phyloP scores from a whole-genome alignment of 2,888 invertebrate genomes.

The Callinectes sapidus region DNA sequence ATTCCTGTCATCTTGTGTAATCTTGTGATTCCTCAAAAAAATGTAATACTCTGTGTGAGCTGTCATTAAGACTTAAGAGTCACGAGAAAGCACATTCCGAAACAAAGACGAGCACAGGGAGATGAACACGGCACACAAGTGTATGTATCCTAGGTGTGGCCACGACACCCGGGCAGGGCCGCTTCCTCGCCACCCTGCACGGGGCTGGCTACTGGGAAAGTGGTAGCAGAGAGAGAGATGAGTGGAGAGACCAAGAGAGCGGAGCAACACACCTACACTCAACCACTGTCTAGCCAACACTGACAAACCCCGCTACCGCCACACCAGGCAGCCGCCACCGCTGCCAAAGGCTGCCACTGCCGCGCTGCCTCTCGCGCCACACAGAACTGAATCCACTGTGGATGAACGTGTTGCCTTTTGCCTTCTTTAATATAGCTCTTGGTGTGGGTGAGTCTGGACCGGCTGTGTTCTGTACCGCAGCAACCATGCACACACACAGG shows the following conservation, averaged over 20 bases:
- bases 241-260: slow-evolving; percentile 42
- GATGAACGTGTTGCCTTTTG: slow-evolving; percentile 26
- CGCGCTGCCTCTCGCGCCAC: slow-evolving; percentile 26
- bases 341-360: slow-evolving; percentile 37
- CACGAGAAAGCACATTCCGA: slow-evolving; percentile 36
- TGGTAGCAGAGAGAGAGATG: slow-evolving; percentile 39
- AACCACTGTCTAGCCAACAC: slow-evolving; percentile 26
- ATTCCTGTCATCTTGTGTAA: slow-evolving; percentile 27
- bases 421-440: background rate
- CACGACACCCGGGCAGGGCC: slow-evolving; percentile 18
- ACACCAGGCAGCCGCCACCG: slow-evolving; percentile 26
- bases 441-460: background rate
- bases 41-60: slow-evolving; percentile 21
- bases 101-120: slow-evolving; percentile 32
- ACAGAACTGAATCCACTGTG: slow-evolving; percentile 1
- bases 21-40: slow-evolving; percentile 25
- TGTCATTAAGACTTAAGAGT: slow-evolving; percentile 24
- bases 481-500: background rate
- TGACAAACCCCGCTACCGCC: slow-evolving; percentile 18
- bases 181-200: slow-evolving; percentile 38
- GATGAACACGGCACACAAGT: slow-evolving; percentile 5
- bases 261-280: slow-evolving; percentile 34
- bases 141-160: slow-evolving; percentile 3
- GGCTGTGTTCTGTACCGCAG: background rate
- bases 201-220: slow-evolving; percentile 11